A percentile compares a stretch with the other conserved stretches of the same genome.
Conservation (phyloP, 2,888 invertebrate genomes). For the Agriopis aurantiaria region DNA sequence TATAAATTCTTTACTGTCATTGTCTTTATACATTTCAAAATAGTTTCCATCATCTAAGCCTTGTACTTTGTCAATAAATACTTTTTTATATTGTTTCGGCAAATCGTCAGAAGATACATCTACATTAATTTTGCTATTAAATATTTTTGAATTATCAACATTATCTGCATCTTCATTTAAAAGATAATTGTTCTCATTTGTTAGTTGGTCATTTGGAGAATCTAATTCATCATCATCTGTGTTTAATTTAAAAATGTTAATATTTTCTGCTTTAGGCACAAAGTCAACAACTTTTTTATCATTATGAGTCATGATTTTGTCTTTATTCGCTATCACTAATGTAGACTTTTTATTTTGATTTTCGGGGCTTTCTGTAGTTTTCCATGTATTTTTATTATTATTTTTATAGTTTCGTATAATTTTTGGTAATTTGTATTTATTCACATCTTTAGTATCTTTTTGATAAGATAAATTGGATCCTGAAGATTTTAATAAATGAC, state of each 20-base stretch:
- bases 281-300: neutral
- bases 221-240: neutral
- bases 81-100: constrained; percentile 2
- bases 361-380: constrained; percentile 13
- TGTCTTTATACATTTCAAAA: constrained; percentile 11
- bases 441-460: neutral
- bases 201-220: neutral
- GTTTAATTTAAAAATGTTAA: neutral
- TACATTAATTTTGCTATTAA: neutral
- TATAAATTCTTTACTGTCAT: constrained; percentile 3
- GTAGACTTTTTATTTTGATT: constrained; percentile 26
- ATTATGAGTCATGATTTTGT: neutral
- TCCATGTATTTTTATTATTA: constrained; percentile 12
- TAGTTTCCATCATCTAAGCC: constrained; percentile 1
- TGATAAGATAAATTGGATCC: neutral
- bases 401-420: constrained; percentile 17
- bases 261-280: neutral
- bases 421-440: constrained; percentile 5
- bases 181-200: neutral
- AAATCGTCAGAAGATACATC: neutral
- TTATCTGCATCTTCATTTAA: constrained; percentile 6
- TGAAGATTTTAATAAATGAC: constrained; percentile 19
- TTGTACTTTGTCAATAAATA: neutral
- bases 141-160: constrained; percentile 4
- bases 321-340: constrained; percentile 16